A percentile compares a stretch with the other conserved stretches of the same genome.
phyloP scores from a whole-genome alignment of 2,797 vertebrate species.

The Synanceia verrucosa region DNA sequence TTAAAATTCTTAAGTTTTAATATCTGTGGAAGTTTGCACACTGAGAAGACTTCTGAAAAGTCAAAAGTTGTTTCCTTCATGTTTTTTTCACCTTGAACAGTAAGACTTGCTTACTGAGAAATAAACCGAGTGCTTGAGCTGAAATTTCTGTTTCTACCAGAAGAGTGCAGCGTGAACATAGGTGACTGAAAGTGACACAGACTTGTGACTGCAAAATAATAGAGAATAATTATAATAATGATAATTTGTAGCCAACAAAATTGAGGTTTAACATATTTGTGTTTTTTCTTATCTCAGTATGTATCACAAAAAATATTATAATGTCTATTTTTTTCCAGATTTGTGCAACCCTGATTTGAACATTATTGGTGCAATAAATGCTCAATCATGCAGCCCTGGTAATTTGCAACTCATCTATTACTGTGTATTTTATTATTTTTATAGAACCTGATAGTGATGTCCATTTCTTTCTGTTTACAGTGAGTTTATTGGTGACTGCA shows the following conservation, averaged over 20 bases:
- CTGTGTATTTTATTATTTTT: background rate
- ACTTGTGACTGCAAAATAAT: too few species aligned
- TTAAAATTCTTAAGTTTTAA: background rate
- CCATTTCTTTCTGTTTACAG: slow-evolving; percentile 44
- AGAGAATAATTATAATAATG: too few species aligned
- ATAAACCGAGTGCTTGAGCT: background rate
- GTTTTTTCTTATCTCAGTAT: too few species aligned
- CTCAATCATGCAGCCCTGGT: too few species aligned
- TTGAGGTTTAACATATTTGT: too few species aligned
- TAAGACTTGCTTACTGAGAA: background rate
- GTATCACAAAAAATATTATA: too few species aligned
- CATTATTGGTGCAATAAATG: too few species aligned
- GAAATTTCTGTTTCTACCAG: slow-evolving; percentile 34
- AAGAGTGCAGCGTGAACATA: slow-evolving; percentile 49
- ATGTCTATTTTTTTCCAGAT: too few species aligned
- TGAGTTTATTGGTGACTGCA: slow-evolving; percentile 19
- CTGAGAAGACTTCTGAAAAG: background rate
- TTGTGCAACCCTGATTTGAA: too few species aligned
- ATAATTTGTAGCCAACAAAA: too few species aligned
- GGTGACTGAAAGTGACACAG: background rate
- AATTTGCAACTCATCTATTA: background rate
- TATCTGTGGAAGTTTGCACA: too few species aligned
- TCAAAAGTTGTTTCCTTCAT: background rate
- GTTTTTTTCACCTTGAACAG: background rate
- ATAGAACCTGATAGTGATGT: background rate